Evolutionary conservation across 1,140 invertebrate genomes (phyloP), one percentile per base, ranked within the genome.

Genomic region (Tetragonula clypearis): DNA sequence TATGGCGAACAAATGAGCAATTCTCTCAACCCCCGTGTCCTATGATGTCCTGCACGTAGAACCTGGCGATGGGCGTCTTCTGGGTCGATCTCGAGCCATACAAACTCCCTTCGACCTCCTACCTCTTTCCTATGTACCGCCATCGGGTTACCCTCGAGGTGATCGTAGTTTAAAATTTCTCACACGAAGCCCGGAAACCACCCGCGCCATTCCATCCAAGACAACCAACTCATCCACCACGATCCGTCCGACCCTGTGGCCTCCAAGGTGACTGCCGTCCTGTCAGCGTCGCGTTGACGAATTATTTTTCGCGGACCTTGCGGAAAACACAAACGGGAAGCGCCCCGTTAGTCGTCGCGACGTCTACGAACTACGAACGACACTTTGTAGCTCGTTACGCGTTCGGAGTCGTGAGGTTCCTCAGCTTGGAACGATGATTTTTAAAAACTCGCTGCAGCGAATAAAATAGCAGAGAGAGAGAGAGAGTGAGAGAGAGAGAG

Each of bases 1-100:
- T 92, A 89, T 85, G 84, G 82, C 92, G 92, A 93, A 93, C 92
- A 93, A 93, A 93, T 93, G 92, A 93, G 92, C 92, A 93, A 93
- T 93, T 93, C 92, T 93, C 92, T 92, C 92, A 93, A 90, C 92
- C 91, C 90, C 86, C 88, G 90, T 92, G 91, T 92, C 90, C 90
- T 92, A 92, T 92, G 92, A 92, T 93, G 93, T 92, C 90, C 92
- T 92, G 92, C 92, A 93, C 92, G 92, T 92, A 92, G 91, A 88
- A 93, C 91, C 87, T 86, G 82, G 89, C 88, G 87, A 90, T 90
- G 89, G 89, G 88, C 88, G 89, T 90, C 89, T 90, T 90, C 89
- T 90, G 89, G 89, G 89, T 90, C 89, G 89, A 90, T 90, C 86
- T 90, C 84, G 89, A 86, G 86, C 84, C 88, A 88, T 90, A 90